Percentiles rank a stretch among this genome's conserved stretches.
Evolutionary conservation across 2,888 invertebrate genomes (phyloP).

Genomic region (Seira sanloemensis): DNA sequence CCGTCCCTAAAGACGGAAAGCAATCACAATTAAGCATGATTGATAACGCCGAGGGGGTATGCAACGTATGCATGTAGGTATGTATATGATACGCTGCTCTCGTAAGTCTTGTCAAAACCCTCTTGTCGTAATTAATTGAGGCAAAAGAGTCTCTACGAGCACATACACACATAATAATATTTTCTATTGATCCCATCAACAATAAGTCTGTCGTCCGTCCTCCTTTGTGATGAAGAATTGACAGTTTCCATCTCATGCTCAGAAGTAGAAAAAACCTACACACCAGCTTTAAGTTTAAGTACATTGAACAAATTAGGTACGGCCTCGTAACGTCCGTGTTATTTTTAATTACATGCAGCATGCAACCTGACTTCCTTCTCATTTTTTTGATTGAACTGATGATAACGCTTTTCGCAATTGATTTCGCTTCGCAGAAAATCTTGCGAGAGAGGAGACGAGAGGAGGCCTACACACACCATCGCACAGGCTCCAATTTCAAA

Average conservation of each 20-base stretch:
- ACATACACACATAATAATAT: too few species aligned
- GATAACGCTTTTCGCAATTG: not conserved
- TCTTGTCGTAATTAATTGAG: not conserved
- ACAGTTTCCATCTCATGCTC: not conserved
- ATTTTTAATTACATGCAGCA: not conserved
- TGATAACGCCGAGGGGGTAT: not conserved
- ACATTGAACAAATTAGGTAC: not conserved
- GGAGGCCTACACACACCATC: too few species aligned
- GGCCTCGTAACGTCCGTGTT: not conserved
- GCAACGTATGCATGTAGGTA: too few species aligned
- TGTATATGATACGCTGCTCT: not conserved
- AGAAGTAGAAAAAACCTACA: not conserved
- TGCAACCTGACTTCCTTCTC: not conserved
- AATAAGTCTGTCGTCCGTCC: too few species aligned
- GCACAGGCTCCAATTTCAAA: not conserved
- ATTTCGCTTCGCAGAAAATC: not conserved
- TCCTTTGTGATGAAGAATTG: not conserved
- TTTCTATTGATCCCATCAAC: not conserved
- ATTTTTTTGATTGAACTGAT: constrained; percentile 1
- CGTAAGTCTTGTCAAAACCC: not conserved
- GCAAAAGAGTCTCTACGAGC: not conserved
- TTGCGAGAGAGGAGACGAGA: too few species aligned
- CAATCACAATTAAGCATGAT: not conserved
- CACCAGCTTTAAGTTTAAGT: not conserved
- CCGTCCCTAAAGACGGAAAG: too few species aligned